Base-by-base conservation (phyloP, 2,888 invertebrate species). In the Zygothrica quintamaculata region DNA sequence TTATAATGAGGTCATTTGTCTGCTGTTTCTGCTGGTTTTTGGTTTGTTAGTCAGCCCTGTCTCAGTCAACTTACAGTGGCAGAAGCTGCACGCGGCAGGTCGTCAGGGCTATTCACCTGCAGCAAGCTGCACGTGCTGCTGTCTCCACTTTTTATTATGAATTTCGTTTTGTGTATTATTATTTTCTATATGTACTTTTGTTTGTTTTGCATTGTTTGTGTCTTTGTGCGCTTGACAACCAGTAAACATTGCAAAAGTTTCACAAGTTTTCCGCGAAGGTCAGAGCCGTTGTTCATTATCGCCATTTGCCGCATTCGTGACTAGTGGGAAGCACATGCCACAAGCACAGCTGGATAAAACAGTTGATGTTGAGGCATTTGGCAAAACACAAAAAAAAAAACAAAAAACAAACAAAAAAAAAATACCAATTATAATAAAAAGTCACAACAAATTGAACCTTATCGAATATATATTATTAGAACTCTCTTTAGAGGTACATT, bases 1-100 rank as follows among this genome's bases (percentile, higher is more conserved):
- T 73, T 73, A 75, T 87, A 77, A 86, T 84, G 87, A 81, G 84
- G 69, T 70, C 74, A 61, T 53, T 60, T 77, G 65, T n/a, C 5
- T 5, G 29, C 29, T 29, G n/a, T 7, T n/a, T 65, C 74, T 65
- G 52, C 52, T 39, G 53, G 34, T 44, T 46, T 33, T 29, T 25
- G 60, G n/a, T 55, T n/a, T 75, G 59, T 67, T 77, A 52, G 60
- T 46, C 46, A 26, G 47, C 43, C 13, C 62, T 53, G 69, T 51
- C 67, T 12, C 60, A 56, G 69, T 51, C 67, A 79, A 65, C 7
- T 29, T 15, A 15, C 33, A 15, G 51, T 22, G 18, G 11, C 37
- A 46, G 43, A 47, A 39, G 50, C 39, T 44, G 50, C 34, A 44
- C 12, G 53, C 25, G 29, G 33, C 48, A 26, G 40, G 29, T 25